Evolutionary conservation across 2,888 invertebrate genomes (phyloP), one percentile per base, ranked within the genome.

Genomic region (Troglohyphantes excavatus): DNA sequence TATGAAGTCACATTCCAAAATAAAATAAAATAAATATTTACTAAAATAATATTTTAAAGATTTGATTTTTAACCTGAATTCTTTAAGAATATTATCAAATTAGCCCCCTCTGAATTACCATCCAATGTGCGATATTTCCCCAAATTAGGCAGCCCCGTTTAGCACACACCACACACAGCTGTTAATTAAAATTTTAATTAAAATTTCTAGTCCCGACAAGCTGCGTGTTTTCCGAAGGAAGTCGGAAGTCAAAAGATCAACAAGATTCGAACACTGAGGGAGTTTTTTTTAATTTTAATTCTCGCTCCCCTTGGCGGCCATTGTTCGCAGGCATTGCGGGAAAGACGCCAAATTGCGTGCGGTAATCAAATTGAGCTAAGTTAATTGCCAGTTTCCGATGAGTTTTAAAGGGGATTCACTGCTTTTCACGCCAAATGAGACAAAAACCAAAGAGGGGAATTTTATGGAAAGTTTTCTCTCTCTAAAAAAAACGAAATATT

Each of bases 111-210:
- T 39, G 13, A 39, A 7, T 39, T 13, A 39, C 39, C 39, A 39
- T n/a, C n/a, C n/a, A 39, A 39, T 39, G 13, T 11, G 39, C 7
- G 13, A 39, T 39, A 11, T 39, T 11, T 11, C 39, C 9, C 2
- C 39, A 39, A 39, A 39, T 39, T 13, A 7, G 39, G 39, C 3
- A 13, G 39, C 1, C 9, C 3, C 39, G 13, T 39, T 39, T 39
- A 39, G 29, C n/a, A 3, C 33, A 33, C 5, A 33, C 33, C 9
- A 33, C 53, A 13, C 53, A 65, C 59, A 70, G 43, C 17, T 65
- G 73, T 65, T 83, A 83, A 83, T 83, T 83, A 83, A 83, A 83
- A 83, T 83, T 83, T 83, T 83, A 83, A 83, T 83, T 83, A 83
- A 83, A 83, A 73, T 65, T 43, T 23, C 33, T 68, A 68, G 29